A percentile compares a stretch with the other conserved stretches of the same genome.
phyloP scores from a whole-genome alignment of 2,888 invertebrate genomes.

The Amphimallon solstitiale region DNA sequence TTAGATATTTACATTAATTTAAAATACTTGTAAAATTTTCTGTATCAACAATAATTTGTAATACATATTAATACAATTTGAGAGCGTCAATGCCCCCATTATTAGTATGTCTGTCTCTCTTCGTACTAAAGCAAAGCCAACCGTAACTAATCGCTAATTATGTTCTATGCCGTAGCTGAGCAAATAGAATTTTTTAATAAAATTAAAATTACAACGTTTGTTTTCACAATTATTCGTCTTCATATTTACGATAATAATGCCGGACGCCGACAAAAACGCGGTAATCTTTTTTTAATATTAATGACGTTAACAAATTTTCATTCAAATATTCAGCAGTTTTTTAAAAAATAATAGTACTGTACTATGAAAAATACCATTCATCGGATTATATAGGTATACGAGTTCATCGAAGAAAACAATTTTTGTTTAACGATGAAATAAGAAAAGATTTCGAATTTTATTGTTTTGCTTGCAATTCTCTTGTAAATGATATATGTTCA shows the following conservation, averaged over 20 bases:
- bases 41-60: not conserved
- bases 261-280: not conserved
- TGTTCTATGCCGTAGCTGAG: not conserved
- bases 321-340: not conserved
- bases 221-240: slow-evolving; percentile 10
- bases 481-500: no score
- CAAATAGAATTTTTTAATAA: slow-evolving; percentile 18
- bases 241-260: not conserved
- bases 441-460: no score
- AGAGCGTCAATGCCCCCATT: not conserved
- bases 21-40: not conserved
- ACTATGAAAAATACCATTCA: not conserved
- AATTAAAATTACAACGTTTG: slow-evolving; percentile 19
- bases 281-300: slow-evolving; percentile 15
- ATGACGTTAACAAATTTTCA: slow-evolving; percentile 6
- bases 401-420: no score
- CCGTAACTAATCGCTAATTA: slow-evolving; percentile 14
- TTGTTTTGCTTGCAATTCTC: no score
- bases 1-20: not conserved
- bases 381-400: no score
- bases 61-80: not conserved
- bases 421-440: no score
- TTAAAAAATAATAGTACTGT: not conserved
- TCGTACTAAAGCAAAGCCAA: not conserved
- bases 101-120: not conserved